Evolutionary conservation across 1,140 invertebrate species (phyloP), one percentile per base, ranked within the genome.

Genomic region (Diachasmimorpha longicaudata): DNA sequence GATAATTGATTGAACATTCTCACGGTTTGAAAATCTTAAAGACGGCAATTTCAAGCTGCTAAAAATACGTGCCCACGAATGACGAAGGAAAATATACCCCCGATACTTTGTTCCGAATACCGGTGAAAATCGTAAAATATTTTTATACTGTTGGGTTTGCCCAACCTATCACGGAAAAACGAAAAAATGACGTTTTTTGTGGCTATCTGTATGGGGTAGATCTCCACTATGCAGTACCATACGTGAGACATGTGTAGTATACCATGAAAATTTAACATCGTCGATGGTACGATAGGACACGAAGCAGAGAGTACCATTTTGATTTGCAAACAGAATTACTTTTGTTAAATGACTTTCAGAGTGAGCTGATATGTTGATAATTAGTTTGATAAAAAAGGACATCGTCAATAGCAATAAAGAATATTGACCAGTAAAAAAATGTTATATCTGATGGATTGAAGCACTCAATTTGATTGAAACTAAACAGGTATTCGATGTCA

Each of bases 241-340:
- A 42, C 21, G 39, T 68, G 70, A 25, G 23, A 11, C 19, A 31
- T 31, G 44, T 48, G 21, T 25, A 52, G 21, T 31, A 21, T 46
- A 10, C 36, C 4, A 23, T 25, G 46, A 8, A 72, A 72, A 58
- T 72, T 72, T 42, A 72, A 52, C 36, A 21, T 72, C 52, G 52
- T 72, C 52, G 52, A 72, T 72, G n/a, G 55, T 52, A 37, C 11
- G 70, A 72, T 72, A 72, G 39, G 52, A 72, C 70, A 52, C 19
- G 48, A 58, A 55, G 46, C 48, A 72, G 11, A 58, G n/a, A 72
- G 52, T 63, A 63, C 48, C 70, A 71, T 52, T 63, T 36, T 48
- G 37, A 16, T 36, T 39, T 31, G n/a, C 9, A 19, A 42, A 14
- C 48, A 37, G 6, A 58, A 16, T 72, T 48, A 42, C 36, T 31